phyloP scores from a whole-genome alignment of 2,113 vertebrate genomes.

The Garra rufa region DNA sequence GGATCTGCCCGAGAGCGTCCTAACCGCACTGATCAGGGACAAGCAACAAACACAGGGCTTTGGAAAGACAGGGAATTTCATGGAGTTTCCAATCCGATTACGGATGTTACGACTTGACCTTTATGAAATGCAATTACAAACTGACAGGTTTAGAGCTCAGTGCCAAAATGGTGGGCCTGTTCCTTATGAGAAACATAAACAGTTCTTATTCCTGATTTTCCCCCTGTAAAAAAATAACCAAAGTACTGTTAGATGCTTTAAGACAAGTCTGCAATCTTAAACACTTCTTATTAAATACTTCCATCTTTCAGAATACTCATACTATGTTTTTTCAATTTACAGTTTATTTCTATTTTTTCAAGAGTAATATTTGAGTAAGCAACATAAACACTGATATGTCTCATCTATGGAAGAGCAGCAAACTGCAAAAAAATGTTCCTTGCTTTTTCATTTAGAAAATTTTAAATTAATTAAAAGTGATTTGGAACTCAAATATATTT shows the following conservation, averaged over 20 bases:
- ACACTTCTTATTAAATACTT: neutral
- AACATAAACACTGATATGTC: no score
- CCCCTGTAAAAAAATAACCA: neutral
- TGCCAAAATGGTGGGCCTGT: neutral
- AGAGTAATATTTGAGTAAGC: no score
- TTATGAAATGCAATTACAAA: neutral
- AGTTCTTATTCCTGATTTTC: neutral
- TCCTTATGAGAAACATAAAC: neutral
- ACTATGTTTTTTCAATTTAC: neutral
- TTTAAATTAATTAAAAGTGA: no score
- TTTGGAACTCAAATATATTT: no score
- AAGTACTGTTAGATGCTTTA: neutral
- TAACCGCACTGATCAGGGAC: neutral
- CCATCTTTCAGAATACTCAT: no score
- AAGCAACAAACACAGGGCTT: neutral
- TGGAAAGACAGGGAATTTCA: neutral
- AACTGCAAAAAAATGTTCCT: no score
- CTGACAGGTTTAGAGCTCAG: neutral
- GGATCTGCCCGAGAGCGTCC: neutral
- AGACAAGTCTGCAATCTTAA: neutral
- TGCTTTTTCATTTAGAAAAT: no score
- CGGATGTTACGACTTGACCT: neutral
- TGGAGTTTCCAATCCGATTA: neutral
- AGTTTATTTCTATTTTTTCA: neutral
- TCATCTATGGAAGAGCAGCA: no score